Conservation (phyloP, 2,888 invertebrate species). For the Spisula solida region DNA sequence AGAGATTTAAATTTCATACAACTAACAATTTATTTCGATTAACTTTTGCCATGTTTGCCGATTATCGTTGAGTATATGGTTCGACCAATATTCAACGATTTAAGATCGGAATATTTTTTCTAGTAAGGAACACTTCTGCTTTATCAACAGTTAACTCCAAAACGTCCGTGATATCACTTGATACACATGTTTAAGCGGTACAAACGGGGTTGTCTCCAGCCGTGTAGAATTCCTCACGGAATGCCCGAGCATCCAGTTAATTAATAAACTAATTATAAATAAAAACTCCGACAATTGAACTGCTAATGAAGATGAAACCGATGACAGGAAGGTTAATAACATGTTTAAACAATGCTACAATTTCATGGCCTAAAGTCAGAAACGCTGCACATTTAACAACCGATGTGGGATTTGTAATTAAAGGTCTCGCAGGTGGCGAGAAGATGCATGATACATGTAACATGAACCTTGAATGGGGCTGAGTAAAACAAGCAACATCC, state of each 20-base stretch:
- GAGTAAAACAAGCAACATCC: too few species aligned
- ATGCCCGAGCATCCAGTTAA: not conserved
- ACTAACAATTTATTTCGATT: too few species aligned
- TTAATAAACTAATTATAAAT: slow-evolving; percentile 20
- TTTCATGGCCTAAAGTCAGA: not conserved
- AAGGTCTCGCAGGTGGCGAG: not conserved
- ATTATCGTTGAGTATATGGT: too few species aligned
- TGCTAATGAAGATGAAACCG: not conserved
- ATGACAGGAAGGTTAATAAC: not conserved
- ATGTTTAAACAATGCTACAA: not conserved
- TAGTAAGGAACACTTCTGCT: too few species aligned
- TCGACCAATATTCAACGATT: too few species aligned
- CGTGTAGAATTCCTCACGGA: not conserved
- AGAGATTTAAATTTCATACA: too few species aligned
- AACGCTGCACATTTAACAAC: not conserved
- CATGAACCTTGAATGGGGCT: too few species aligned
- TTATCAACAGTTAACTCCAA: not conserved
- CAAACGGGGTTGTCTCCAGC: not conserved
- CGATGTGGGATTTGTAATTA: not conserved
- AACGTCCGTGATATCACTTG: not conserved
- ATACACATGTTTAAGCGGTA: not conserved
- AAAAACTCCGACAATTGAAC: not conserved
- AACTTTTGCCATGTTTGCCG: too few species aligned
- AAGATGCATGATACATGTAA: not conserved
- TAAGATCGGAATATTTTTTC: too few species aligned